These are phyloP conservation scores for Aphyosemion australe DNA, from an alignment of 2,113 vertebrate species.

Conservation along the genomic window DNA sequence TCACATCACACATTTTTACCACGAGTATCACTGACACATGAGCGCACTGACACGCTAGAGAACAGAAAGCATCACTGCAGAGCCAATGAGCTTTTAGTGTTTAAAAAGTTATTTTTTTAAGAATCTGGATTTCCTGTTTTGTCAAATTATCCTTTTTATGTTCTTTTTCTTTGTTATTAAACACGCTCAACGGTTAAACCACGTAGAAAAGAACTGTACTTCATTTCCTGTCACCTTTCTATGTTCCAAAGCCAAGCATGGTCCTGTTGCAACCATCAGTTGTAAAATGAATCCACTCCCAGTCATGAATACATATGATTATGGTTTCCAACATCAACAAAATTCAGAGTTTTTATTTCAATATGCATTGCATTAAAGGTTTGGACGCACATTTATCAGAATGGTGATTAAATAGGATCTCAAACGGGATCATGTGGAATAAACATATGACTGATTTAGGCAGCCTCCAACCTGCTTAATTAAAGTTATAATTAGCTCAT, in stretches of 20 bases:
- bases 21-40: not conserved
- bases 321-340: constrained; percentile 9
- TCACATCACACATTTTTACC: not conserved
- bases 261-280: not conserved
- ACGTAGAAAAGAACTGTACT: too few relatives aligned
- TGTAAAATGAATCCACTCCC: too few relatives aligned
- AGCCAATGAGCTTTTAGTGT: too few relatives aligned
- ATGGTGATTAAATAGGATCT: not conserved
- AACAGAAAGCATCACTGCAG: not conserved
- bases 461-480: not conserved
- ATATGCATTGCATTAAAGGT: not conserved
- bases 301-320: not conserved
- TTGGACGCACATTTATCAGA: too few relatives aligned
- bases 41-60: not conserved
- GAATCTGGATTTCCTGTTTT: not conserved
- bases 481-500: constrained; percentile 6
- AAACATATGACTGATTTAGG: constrained; percentile 4
- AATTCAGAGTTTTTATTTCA: not conserved
- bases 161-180: too few relatives aligned
- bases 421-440: not conserved
- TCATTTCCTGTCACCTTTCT: constrained; percentile 1
- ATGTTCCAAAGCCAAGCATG: not conserved
- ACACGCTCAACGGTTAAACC: not conserved
- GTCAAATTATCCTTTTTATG: too few relatives aligned
- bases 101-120: not conserved